Conservation (phyloP, 2,888 invertebrate species). For the Harpalus rubripes region DNA sequence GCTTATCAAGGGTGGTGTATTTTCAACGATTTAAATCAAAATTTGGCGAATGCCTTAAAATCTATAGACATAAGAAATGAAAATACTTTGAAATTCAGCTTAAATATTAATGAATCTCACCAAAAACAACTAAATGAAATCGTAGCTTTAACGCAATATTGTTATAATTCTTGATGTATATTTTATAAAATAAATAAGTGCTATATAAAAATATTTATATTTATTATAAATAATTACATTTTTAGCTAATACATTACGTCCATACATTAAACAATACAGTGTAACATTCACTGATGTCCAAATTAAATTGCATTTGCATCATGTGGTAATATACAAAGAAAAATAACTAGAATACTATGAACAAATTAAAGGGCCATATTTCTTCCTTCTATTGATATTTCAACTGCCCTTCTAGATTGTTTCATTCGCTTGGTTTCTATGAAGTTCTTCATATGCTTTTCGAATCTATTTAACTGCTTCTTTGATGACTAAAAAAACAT, state of each 20-base stretch:
- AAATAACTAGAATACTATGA: conserved; percentile 50
- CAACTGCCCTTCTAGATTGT: conserved; percentile 90
- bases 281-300: not conserved
- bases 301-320: conserved; percentile 3
- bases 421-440: conserved; percentile 90
- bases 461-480: conserved; percentile 93
- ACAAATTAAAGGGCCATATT: conserved; percentile 88
- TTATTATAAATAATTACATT: conserved; percentile 48
- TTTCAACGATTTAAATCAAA: conserved; percentile 57
- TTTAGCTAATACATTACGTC: conserved; percentile 1
- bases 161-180: conserved; percentile 40
- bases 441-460: conserved; percentile 94
- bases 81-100: conserved; percentile 20
- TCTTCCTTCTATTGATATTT: conserved; percentile 97
- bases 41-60: conserved; percentile 57
- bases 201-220: conserved; percentile 57
- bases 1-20: conserved; percentile 50
- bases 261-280: conserved; percentile 4
- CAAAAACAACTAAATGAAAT: conserved; percentile 48
- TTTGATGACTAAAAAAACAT: conserved; percentile 82
- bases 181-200: conserved; percentile 45
- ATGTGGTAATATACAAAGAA: conserved; percentile 20
- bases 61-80: conserved; percentile 52
- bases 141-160: conserved; percentile 63
- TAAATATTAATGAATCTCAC: conserved; percentile 13